Evolutionary conservation across 2,113 vertebrate species (phyloP).

Genomic region (Pterocles burchelli): DNA sequence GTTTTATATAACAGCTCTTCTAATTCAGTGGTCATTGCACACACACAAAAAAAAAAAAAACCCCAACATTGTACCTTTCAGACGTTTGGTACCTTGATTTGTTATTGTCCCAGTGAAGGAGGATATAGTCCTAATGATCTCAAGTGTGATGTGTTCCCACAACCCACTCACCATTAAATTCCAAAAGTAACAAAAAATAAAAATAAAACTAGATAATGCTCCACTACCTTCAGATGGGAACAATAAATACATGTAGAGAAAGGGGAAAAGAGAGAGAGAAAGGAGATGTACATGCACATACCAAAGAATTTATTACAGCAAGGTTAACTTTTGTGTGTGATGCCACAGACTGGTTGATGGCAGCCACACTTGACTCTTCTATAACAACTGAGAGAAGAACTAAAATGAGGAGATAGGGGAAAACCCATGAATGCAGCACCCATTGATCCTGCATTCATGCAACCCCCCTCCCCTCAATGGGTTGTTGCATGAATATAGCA

Average conservation of each 20-base stretch:
- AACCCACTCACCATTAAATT: neutral
- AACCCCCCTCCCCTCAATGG: fast-evolving
- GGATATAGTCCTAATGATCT: neutral
- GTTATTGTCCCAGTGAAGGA: neutral
- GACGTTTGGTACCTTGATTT: constrained; percentile 22
- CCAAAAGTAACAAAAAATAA: neutral
- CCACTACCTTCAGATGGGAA: neutral
- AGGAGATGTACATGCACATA: neutral
- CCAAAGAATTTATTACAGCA: neutral
- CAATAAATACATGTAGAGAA: neutral
- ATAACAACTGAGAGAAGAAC: neutral
- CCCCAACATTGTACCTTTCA: neutral
- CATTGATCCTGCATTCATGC: neutral
- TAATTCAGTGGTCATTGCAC: constrained; percentile 17
- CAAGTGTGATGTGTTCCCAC: neutral
- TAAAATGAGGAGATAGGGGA: neutral
- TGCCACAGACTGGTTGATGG: neutral
- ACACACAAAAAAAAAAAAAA: neutral
- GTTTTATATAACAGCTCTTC: constrained; percentile 31
- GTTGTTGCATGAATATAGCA: neutral
- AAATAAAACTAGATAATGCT: neutral
- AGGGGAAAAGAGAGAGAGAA: neutral
- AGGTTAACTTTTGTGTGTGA: neutral
- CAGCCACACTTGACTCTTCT: neutral
- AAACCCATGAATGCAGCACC: neutral